Evolutionary conservation across 2,113 vertebrate species (phyloP).

Genomic region (Nyctibius bracteatus): DNA sequence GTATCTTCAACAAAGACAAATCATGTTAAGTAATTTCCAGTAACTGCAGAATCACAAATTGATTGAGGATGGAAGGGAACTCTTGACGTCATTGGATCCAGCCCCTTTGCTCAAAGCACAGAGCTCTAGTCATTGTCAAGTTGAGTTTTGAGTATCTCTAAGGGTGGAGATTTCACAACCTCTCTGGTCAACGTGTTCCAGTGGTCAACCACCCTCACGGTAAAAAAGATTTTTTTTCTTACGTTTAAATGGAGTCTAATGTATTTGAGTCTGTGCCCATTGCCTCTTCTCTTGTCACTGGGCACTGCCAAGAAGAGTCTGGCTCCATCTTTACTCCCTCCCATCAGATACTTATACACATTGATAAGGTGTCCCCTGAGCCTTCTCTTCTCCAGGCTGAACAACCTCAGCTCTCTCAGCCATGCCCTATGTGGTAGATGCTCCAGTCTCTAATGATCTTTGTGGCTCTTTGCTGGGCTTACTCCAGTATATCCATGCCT

Average conservation of each 20-base stretch:
- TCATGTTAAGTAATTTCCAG: not conserved
- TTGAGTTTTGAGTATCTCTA: not conserved
- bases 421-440: not conserved
- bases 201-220: not conserved
- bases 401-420: not conserved
- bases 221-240: not conserved
- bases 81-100: not conserved
- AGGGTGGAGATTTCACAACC: not conserved
- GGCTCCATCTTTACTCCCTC: not conserved
- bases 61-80: not conserved
- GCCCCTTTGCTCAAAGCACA: rapidly evolving
- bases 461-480: not conserved
- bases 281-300: not conserved
- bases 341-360: not conserved
- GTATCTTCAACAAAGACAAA: not conserved
- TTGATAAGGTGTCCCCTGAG: not conserved
- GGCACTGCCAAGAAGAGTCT: not conserved
- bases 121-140: not conserved
- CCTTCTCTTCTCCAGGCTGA: not conserved
- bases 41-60: not conserved
- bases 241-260: not conserved
- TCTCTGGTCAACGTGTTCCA: not conserved
- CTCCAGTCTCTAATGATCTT: not conserved
- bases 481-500: not conserved
- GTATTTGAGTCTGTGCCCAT: not conserved